Percentiles rank a stretch among this genome's conserved stretches.
Evolutionary conservation across 2,113 vertebrate species (phyloP).

Genomic region (Tragulus kanchil): DNA sequence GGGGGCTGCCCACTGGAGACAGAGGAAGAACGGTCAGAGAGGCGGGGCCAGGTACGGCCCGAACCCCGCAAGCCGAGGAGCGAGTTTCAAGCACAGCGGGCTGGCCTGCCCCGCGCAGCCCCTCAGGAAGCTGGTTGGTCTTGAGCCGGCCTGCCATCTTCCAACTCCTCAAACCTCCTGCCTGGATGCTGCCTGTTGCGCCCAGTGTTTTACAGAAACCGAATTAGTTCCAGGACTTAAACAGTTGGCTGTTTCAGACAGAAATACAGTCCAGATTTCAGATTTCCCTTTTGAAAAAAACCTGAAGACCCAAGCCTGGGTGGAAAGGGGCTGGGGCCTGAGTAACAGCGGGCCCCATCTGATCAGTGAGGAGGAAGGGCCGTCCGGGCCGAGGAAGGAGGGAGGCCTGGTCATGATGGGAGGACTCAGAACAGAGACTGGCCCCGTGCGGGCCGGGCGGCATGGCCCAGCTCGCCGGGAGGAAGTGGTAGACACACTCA

Average conservation of each 20-base stretch:
- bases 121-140: not conserved
- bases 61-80: not conserved
- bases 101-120: not conserved
- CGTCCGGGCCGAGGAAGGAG: no score
- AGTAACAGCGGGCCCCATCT: not conserved
- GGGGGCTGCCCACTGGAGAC: not conserved
- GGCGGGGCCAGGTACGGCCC: not conserved
- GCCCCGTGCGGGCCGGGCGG: not conserved
- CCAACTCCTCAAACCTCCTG: not conserved
- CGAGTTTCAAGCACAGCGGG: not conserved
- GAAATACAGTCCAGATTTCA: not conserved
- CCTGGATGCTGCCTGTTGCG: not conserved
- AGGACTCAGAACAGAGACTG: not conserved
- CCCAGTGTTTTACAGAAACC: not conserved
- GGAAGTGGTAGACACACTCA: accelerated
- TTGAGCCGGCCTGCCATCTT: not conserved
- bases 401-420: not conserved
- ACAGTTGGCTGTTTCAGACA: not conserved
- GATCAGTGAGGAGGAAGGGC: not conserved
- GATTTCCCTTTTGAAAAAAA: not conserved
- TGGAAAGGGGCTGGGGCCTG: not conserved
- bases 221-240: not conserved
- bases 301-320: no score
- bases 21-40: not conserved
- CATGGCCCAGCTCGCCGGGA: not conserved